phyloP scores from a whole-genome alignment of 2,888 invertebrate species.

The Leptodirus hochenwartii region DNA sequence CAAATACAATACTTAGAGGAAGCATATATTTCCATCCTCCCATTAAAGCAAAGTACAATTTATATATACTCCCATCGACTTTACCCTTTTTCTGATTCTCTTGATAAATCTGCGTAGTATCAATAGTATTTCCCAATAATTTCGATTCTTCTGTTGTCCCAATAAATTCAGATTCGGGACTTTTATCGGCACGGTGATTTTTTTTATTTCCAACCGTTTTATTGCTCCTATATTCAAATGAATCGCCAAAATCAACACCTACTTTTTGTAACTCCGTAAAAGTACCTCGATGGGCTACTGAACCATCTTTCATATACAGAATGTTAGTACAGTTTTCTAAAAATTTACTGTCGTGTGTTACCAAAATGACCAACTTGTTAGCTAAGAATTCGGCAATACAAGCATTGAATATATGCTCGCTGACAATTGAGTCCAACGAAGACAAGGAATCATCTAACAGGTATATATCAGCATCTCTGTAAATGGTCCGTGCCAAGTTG shows the following conservation, averaged over 20 bases:
- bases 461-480: slow-evolving; percentile 58
- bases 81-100: slow-evolving; percentile 17
- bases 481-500: slow-evolving; percentile 57
- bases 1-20: slow-evolving; percentile 14
- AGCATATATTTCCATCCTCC: slow-evolving; percentile 16
- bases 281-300: slow-evolving; percentile 17
- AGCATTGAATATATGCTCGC: slow-evolving; percentile 47
- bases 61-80: slow-evolving; percentile 17
- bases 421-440: slow-evolving; percentile 60
- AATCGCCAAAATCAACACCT: not conserved
- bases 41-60: slow-evolving; percentile 16
- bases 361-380: slow-evolving; percentile 18
- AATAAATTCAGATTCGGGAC: slow-evolving; percentile 7
- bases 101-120: slow-evolving; percentile 9
- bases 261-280: slow-evolving; percentile 4
- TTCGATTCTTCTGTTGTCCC: slow-evolving; percentile 6
- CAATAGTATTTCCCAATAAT: too few relatives aligned
- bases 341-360: slow-evolving; percentile 18
- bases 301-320: slow-evolving; percentile 10
- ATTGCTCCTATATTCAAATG: slow-evolving; percentile 1
- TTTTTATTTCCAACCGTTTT: slow-evolving; percentile 7
- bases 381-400: slow-evolving; percentile 24
- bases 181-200: slow-evolving; percentile 5
- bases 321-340: slow-evolving; percentile 16
- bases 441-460: slow-evolving; percentile 64